Evolutionary conservation across 2,797 vertebrate genomes (phyloP).

Genomic region (Tachyglossus aculeatus): DNA sequence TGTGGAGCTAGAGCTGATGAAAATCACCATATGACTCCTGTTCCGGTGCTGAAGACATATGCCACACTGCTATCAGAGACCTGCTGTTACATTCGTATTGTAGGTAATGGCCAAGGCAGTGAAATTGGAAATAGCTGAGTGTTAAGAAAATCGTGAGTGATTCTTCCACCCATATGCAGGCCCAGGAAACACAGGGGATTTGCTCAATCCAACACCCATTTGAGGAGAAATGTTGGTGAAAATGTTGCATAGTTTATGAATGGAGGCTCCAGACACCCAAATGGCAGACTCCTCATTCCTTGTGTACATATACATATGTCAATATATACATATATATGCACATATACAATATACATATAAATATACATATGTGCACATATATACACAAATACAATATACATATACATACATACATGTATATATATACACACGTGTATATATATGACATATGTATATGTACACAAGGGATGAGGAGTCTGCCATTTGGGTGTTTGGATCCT

Average conservation of each 20-base stretch:
- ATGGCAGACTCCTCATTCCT: background rate
- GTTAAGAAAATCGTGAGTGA: background rate
- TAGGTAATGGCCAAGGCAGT: background rate
- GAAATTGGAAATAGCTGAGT: slow-evolving; percentile 3
- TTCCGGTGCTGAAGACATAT: slow-evolving; percentile 7
- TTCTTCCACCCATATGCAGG: background rate
- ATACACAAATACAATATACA: too few relatives aligned
- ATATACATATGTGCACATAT: too few relatives aligned
- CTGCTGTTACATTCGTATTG: background rate
- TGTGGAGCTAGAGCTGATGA: background rate
- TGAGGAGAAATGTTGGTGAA: background rate
- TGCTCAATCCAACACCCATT: background rate
- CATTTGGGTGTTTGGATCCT: too few relatives aligned
- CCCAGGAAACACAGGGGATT: background rate
- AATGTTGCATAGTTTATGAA: background rate
- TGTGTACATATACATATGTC: too few relatives aligned
- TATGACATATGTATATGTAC: too few relatives aligned
- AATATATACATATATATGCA: too few relatives aligned
- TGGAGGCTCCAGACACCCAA: too few relatives aligned
- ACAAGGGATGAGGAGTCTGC: background rate
- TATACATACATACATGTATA: too few relatives aligned
- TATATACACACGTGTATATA: too few relatives aligned
- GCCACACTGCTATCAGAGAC: background rate
- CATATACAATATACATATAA: too few relatives aligned
- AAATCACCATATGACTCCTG: background rate